These are phyloP conservation scores for Ficedula albicollis DNA, from an alignment of 2,797 vertebrate genomes.

Conservation along the genomic window DNA sequence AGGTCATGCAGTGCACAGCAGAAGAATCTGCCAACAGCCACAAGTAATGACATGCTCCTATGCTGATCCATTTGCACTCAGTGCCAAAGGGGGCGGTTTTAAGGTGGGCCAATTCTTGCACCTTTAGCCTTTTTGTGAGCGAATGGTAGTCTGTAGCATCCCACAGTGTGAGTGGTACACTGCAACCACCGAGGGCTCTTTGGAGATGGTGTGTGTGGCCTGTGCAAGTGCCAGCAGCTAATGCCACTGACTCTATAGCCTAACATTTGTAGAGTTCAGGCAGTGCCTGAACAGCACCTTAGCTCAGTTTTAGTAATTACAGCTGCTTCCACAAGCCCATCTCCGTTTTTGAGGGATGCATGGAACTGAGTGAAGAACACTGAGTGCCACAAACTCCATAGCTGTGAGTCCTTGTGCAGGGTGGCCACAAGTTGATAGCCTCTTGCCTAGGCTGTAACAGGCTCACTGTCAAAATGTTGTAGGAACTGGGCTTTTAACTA, in stretches of 20 bases:
- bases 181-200: background rate
- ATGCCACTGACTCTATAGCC: background rate
- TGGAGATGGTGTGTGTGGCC: background rate
- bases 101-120: background rate
- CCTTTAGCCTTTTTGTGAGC: background rate
- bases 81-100: background rate
- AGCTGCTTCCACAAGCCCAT: background rate
- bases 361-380: background rate
- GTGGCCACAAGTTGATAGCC: background rate
- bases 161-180: background rate
- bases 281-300: background rate
- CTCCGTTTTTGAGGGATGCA: background rate
- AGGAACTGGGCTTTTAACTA: background rate
- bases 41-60: background rate
- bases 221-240: background rate
- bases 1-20: background rate
- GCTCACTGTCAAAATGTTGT: background rate
- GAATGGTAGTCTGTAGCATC: rapidly evolving
- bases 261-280: background rate
- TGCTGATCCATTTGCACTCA: background rate
- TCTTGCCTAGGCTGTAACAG: background rate
- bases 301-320: background rate
- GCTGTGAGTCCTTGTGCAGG: background rate
- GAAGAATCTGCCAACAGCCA: background rate
- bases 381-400: background rate